Base-by-base conservation (phyloP, 2,797 vertebrate genomes). In the Falco naumanni region DNA sequence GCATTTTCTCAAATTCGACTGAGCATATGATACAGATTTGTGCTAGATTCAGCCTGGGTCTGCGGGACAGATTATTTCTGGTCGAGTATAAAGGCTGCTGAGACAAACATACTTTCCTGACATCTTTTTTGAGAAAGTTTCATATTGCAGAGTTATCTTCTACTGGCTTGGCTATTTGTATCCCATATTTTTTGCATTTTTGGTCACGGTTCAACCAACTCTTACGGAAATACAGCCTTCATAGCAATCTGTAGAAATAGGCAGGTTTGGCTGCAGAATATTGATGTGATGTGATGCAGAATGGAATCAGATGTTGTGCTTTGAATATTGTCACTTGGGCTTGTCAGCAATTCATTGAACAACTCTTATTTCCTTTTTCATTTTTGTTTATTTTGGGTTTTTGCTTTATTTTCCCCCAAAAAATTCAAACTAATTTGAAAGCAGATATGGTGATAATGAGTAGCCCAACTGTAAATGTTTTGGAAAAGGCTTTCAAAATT, bases 361-460 rank as follows among this genome's bases (percentile, higher is more conserved):
- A 76, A 8, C 4, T 60, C 33, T 29, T 31, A 41, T 33, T 90
- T 48, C 7, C 8, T 65, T 79, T 57, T 66, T 25, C 1, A 6
- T 61, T 71, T 61, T 20, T 68, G 3, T 72, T 84, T 51, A 6
- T 33, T 61, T 88, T 39, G 10, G 8, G 18, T 5, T 74, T 74
- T 64, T 33, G 4, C 11, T 66, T 39, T 39, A 39, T 15, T 1
- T 9, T 10, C 16, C 1, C 16, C 2, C 0, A 22, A 51, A 70
- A 26, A 16, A 11, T 85, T 28, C 64, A 70, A 66, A 16, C 2
- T 3, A 9, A 15, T 71, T 43, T 64, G 41, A 80, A 83, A 89
- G 28, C 8, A 57, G 25, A 37, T 41, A 51, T 2, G 16, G 22
- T 91, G 31, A 17, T 41, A 48, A 56, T 4, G 8, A 91, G 15